Evolutionary conservation across 2,888 invertebrate species (phyloP).

Genomic region (Parthenolecanium corni): DNA sequence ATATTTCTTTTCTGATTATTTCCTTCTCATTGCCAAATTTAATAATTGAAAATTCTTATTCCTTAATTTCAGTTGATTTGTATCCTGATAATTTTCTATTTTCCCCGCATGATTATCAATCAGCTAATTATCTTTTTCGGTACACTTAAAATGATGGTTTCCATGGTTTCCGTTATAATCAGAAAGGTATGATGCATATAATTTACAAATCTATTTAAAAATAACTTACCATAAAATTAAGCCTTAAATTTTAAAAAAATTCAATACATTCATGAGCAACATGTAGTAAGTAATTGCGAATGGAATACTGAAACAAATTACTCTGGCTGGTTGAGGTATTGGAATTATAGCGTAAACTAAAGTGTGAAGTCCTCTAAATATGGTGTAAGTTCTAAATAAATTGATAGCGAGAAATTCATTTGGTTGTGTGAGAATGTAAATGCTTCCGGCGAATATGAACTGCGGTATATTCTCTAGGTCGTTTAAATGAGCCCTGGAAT

Average conservation of each 20-base stretch:
- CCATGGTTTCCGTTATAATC: no score
- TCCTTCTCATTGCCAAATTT: no score
- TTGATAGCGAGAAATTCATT: slow-evolving; percentile 42
- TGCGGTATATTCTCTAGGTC: slow-evolving; percentile 60
- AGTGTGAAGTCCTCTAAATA: slow-evolving; percentile 49
- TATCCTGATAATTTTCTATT: no score
- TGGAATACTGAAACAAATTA: slow-evolving; percentile 41
- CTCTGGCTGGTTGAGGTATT: slow-evolving; percentile 49
- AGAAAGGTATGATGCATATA: no score
- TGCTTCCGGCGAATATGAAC: slow-evolving; percentile 49
- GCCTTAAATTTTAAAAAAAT: slow-evolving; percentile 11
- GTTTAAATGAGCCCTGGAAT: slow-evolving; percentile 53
- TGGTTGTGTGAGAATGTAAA: slow-evolving; percentile 52
- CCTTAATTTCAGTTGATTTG: no score
- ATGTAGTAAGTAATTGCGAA: slow-evolving; percentile 29
- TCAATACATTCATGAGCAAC: slow-evolving; percentile 10
- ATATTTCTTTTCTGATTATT: no score
- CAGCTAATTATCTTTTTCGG: no score
- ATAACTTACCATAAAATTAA: neutral
- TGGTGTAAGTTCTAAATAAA: slow-evolving; percentile 48
- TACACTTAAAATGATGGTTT: no score
- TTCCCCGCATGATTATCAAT: no score
- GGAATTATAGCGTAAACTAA: slow-evolving; percentile 51
- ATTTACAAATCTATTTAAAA: no score
- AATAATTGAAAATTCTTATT: no score